These are phyloP conservation scores for Sterrhoptilus dennistouni DNA, from an alignment of 2,113 vertebrate species.

Conservation along the genomic window DNA sequence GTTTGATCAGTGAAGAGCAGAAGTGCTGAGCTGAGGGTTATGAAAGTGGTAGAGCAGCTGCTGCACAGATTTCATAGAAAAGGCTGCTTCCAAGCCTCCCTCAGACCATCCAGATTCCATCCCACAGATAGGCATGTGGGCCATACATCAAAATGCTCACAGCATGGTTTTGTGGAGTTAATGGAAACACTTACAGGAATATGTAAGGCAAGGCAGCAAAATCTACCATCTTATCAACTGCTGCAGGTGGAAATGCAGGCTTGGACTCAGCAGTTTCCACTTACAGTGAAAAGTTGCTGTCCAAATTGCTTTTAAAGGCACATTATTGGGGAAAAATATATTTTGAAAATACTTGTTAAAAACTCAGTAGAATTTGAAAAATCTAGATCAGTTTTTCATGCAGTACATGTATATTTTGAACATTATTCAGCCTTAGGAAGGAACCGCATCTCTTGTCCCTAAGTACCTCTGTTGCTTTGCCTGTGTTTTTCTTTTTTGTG, in stretches of 20 bases:
- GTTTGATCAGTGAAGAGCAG: background rate
- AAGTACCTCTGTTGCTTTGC: background rate
- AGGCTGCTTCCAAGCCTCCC: background rate
- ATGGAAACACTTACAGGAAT: background rate
- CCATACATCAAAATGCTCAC: constrained; percentile 14
- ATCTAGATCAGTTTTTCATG: background rate
- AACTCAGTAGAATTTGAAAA: background rate
- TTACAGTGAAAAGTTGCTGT: constrained; percentile 54
- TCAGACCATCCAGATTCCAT: background rate
- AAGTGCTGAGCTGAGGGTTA: background rate
- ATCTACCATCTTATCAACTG: constrained; percentile 64
- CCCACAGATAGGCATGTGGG: background rate
- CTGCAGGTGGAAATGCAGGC: constrained; percentile 53
- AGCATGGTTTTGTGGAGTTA: constrained; percentile 15
- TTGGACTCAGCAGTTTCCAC: constrained; percentile 53
- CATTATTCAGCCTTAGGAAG: background rate
- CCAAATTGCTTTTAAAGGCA: constrained; percentile 63
- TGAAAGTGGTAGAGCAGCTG: background rate
- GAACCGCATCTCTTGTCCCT: fast-evolving
- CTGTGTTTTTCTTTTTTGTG: background rate
- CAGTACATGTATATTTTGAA: background rate
- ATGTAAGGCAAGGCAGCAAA: constrained; percentile 25
- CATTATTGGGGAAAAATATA: background rate
- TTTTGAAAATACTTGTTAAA: background rate
- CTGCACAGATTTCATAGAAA: background rate